Evolutionary conservation across 2,797 vertebrate genomes (phyloP), one percentile per base, ranked within the genome.

Genomic region (Etheostoma perlongum): DNA sequence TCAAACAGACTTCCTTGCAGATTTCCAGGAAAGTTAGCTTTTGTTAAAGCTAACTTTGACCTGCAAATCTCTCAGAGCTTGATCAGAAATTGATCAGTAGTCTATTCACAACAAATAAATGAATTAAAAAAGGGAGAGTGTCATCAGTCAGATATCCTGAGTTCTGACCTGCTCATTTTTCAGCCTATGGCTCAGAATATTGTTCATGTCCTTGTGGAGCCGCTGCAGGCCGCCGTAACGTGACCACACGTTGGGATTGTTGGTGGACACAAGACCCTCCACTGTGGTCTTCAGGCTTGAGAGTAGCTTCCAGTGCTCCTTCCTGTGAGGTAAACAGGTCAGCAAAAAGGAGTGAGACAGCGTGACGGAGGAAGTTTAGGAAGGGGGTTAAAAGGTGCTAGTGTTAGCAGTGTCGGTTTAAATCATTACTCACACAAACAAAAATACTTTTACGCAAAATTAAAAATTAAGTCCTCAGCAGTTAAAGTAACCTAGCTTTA

Each of bases 171-270:
- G 96, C 87, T 98, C 97, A 1, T 93, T 95, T 88, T 96, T 96
- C 57, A 99, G 96, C 15, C 97, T 96, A 0, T 99, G 97, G 81
- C 97, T 96, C 23, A 99, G 95, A 87, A 99, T 98, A 92, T 95
- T 96, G 91, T 96, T 98, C 97, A 99, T 99, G 92, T 99, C 98
- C 83, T 98, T 97, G 88, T 97, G 98, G 53, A 99, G 96, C 27
- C 97, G 93, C 87, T 99, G 96, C 90, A 99, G 93, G 74, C 98
- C 98, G 0, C 98, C 98, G 77, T 98, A 99, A 59, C 98, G 97
- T 33, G 98, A 98, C 98, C 98, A 99, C 58, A 99, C 97, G 0
- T 99, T 99, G 2, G 98, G 97, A 85, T 97, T 98, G 88, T 96
- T 99, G 68, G 96, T 96, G 57, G 97, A 99, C 79, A 99, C 94